Conservation (phyloP, 2,113 vertebrate species). For the Suricata suricatta region DNA sequence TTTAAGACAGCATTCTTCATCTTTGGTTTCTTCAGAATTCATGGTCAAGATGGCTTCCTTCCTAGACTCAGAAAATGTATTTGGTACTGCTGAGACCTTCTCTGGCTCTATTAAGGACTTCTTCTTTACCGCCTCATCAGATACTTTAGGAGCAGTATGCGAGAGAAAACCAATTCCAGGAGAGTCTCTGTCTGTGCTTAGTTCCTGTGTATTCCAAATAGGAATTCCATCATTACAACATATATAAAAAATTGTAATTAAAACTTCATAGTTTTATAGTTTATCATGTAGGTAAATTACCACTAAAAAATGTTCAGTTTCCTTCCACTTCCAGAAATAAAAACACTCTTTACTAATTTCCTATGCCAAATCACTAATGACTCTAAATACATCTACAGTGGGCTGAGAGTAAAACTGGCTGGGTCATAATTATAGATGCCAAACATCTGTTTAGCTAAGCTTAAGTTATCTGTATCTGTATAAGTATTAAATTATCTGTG, state of each 20-base stretch:
- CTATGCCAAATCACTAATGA: background rate
- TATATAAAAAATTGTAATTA: conserved; percentile 33
- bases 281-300: background rate
- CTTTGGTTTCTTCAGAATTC: conserved; percentile 43
- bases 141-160: background rate
- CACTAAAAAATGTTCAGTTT: background rate
- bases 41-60: background rate
- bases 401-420: background rate
- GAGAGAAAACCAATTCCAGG: conserved; percentile 71
- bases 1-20: conserved; percentile 59
- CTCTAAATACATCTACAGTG: background rate
- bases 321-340: conserved; percentile 23
- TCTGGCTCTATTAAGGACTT: conserved; percentile 10
- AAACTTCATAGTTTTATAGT: background rate
- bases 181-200: conserved; percentile 57
- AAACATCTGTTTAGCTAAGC: background rate
- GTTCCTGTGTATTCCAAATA: conserved; percentile 63
- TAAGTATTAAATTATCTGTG: conserved; percentile 3
- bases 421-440: background rate
- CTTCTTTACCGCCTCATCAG: conserved; percentile 17
- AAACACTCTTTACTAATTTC: conserved; percentile 18
- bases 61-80: conserved; percentile 33
- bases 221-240: conserved; percentile 45
- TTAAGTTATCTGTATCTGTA: background rate
- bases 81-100: conserved; percentile 36